A percentile compares a stretch with the other conserved stretches of the same genome.
phyloP scores from a whole-genome alignment of 2,797 vertebrate species.

The Anolis apletophallus region DNA sequence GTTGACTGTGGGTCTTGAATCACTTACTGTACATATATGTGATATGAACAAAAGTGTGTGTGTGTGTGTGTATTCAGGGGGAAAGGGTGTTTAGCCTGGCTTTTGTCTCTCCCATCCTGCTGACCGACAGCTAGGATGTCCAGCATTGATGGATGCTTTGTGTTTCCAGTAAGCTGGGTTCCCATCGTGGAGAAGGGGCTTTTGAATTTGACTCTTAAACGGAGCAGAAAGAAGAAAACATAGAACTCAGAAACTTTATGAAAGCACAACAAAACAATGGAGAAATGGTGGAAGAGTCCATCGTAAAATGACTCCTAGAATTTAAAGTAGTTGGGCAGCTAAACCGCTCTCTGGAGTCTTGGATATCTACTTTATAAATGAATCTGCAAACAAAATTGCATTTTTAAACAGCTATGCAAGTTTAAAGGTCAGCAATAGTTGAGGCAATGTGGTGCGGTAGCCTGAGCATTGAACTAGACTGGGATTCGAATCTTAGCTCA shows the following conservation, averaged over 20 bases:
- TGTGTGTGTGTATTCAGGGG: no score
- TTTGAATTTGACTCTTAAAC: neutral
- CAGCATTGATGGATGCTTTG: neutral
- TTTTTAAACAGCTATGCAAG: no score
- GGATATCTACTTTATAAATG: no score
- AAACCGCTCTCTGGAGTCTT: no score
- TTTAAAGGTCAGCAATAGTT: no score
- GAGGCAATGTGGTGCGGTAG: no score
- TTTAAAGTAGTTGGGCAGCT: neutral
- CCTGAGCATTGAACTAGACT: no score
- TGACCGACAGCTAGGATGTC: neutral
- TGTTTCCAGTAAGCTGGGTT: neutral
- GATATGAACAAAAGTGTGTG: neutral
- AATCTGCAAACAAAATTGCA: no score
- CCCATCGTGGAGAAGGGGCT: neutral
- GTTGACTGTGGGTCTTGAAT: neutral
- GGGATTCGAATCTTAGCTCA: no score
- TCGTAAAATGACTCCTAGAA: neutral
- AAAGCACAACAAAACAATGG: neutral
- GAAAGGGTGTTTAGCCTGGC: neutral
- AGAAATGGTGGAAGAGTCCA: neutral
- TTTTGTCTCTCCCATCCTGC: neutral
- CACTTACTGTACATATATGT: neutral
- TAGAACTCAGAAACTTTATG: neutral
- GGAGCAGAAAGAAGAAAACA: neutral